These are phyloP conservation scores for Aspiorhynchus laticeps DNA, from an alignment of 2,113 vertebrate species.

Conservation along the genomic window DNA sequence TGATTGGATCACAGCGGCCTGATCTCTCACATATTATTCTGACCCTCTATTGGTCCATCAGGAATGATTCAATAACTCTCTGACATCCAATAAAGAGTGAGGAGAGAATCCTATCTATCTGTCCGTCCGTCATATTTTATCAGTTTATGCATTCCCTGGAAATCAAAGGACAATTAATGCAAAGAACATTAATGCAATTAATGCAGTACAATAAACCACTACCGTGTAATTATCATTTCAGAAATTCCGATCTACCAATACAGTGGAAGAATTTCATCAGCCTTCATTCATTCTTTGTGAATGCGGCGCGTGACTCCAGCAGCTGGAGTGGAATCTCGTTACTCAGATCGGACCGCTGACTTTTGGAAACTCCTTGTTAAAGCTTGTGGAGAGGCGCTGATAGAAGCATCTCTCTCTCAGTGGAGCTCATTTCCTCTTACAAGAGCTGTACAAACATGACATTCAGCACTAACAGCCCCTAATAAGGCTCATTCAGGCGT, in stretches of 20 bases:
- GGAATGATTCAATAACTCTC: slow-evolving; percentile 1
- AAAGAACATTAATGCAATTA: no score
- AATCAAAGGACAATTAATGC: background rate
- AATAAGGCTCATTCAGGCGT: slow-evolving; percentile 64
- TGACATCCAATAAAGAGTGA: background rate
- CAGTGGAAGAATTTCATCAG: background rate
- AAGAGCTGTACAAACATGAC: slow-evolving; percentile 50
- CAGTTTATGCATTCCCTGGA: background rate
- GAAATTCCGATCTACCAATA: background rate
- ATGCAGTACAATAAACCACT: background rate
- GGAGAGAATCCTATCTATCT: background rate
- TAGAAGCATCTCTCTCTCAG: background rate
- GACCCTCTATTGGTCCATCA: background rate
- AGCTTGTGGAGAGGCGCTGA: background rate
- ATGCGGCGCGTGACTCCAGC: background rate
- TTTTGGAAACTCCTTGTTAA: slow-evolving; percentile 16
- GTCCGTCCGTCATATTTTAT: background rate
- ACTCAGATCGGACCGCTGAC: background rate
- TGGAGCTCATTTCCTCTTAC: slow-evolving; percentile 18
- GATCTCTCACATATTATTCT: slow-evolving; percentile 8
- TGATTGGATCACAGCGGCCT: background rate
- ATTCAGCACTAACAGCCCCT: slow-evolving; percentile 64
- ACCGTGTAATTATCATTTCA: background rate
- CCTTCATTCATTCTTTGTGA: background rate
- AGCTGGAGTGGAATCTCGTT: background rate